Percentiles rank a stretch among this genome's conserved stretches.
Conservation (phyloP, 2,888 invertebrate genomes). For the Xanthia togata region DNA sequence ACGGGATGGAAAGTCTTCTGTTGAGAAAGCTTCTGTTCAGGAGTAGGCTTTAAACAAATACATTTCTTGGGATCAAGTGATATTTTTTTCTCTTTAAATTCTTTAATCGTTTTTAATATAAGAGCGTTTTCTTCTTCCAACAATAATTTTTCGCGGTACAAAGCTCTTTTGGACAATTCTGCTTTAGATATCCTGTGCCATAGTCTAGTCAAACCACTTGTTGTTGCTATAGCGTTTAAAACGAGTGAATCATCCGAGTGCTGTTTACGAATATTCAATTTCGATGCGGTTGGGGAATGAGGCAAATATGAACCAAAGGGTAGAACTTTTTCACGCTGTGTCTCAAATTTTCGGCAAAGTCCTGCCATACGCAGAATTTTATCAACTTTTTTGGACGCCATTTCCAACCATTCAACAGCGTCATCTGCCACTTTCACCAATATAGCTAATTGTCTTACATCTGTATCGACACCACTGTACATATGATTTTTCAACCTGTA, state of each 20-base stretch:
- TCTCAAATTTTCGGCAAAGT: slow-evolving; percentile 90
- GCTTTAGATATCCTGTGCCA: slow-evolving; percentile 86
- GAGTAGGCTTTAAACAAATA: slow-evolving; percentile 65
- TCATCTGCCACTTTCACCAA: slow-evolving; percentile 83
- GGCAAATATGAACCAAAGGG: slow-evolving; percentile 80
- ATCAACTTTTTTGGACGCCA: slow-evolving; percentile 85
- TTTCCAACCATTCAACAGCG: slow-evolving; percentile 82
- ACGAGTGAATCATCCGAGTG: slow-evolving; percentile 80
- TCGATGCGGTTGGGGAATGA: slow-evolving; percentile 74
- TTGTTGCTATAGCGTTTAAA: slow-evolving; percentile 77
- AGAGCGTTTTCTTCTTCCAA: slow-evolving; percentile 80
- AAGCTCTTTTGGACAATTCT: slow-evolving; percentile 81
- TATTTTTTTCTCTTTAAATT: slow-evolving; percentile 70
- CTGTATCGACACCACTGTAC: slow-evolving; percentile 75
- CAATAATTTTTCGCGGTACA: slow-evolving; percentile 81
- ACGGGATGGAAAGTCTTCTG: slow-evolving; percentile 70
- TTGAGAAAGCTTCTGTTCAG: slow-evolving; percentile 18
- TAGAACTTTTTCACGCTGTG: slow-evolving; percentile 87
- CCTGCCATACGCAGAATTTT: slow-evolving; percentile 87
- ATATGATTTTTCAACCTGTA: slow-evolving; percentile 77
- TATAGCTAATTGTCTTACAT: slow-evolving; percentile 75
- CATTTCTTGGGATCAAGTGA: slow-evolving; percentile 73
- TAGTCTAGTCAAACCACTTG: slow-evolving; percentile 81
- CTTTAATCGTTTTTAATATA: slow-evolving; percentile 73
- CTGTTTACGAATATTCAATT: slow-evolving; percentile 71